Evolutionary conservation across 2,888 invertebrate genomes (phyloP).

Genomic region (Nudaria mundana): DNA sequence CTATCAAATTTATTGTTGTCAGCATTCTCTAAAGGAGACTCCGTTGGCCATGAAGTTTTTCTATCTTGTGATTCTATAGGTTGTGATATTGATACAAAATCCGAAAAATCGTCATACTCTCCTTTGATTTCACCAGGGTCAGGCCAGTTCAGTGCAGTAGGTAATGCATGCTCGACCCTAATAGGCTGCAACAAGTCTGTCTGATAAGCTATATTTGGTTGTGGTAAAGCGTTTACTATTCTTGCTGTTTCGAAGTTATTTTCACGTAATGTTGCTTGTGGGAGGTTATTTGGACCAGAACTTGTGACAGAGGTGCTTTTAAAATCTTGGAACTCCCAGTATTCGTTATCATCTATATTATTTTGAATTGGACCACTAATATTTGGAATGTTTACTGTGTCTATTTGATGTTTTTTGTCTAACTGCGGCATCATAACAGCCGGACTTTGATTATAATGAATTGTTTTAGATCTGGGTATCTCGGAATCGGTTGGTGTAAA

Average conservation of each 20-base stretch:
- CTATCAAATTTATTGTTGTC: conserved; percentile 6
- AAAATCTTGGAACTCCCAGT: conserved; percentile 74
- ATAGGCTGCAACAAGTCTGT: conserved; percentile 68
- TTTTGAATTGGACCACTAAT: conserved; percentile 16
- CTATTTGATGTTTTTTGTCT: conserved; percentile 28
- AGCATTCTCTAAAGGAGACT: conserved; percentile 3
- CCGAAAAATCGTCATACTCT: conserved; percentile 69
- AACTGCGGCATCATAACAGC: conserved; percentile 52
- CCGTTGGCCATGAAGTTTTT: conserved; percentile 1
- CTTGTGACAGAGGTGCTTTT: conserved; percentile 40
- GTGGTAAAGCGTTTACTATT: conserved; percentile 26
- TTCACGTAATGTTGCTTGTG: conserved; percentile 13
- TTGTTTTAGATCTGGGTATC: conserved; percentile 75
- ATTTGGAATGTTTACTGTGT: conserved; percentile 11
- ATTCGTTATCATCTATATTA: conserved; percentile 51
- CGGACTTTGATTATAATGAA: conserved; percentile 64
- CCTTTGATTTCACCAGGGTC: conserved; percentile 74
- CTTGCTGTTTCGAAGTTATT: conserved; percentile 21
- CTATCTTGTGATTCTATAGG: conserved; percentile 28
- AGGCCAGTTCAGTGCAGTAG: conserved; percentile 76
- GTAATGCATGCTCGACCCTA: conserved; percentile 63
- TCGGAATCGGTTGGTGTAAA: conserved; percentile 77
- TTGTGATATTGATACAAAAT: conserved; percentile 59
- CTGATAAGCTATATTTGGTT: conserved; percentile 42
- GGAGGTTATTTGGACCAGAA: conserved; percentile 11